A percentile compares a stretch with the other conserved stretches of the same genome.
These are phyloP conservation scores for Clarias laeviceps DNA, from an alignment of 2,797 vertebrate species.

Conservation along the genomic window DNA sequence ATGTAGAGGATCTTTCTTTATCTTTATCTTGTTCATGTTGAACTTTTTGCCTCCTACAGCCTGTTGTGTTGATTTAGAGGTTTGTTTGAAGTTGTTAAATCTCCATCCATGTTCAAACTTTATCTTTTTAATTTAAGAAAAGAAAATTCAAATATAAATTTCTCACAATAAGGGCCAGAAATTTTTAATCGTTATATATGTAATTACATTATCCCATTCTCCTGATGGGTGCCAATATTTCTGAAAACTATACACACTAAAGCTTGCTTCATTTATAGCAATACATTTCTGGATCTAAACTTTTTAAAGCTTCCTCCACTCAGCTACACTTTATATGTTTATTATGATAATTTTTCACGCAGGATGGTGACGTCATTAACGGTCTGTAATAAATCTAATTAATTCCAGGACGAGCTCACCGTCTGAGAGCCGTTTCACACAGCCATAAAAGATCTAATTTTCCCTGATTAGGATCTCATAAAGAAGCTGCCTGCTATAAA, in stretches of 20 bases:
- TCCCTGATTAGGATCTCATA: conserved; percentile 23
- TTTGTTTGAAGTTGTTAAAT: not conserved
- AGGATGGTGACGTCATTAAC: not conserved
- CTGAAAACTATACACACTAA: not conserved
- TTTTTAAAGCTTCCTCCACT: not conserved
- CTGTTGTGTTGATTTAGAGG: not conserved
- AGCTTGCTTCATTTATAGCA: not conserved
- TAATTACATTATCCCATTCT: not conserved
- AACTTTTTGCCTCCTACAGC: not conserved
- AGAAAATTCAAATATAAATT: not conserved
- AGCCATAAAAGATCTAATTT: conserved; percentile 13
- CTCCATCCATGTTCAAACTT: not conserved
- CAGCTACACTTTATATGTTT: not conserved
- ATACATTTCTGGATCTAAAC: not conserved
- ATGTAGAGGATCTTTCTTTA: not conserved
- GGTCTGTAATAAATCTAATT: not conserved
- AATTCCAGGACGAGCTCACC: not conserved
- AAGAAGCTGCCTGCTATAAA: conserved; percentile 5
- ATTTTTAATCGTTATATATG: too few relatives aligned
- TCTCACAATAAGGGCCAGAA: not conserved
- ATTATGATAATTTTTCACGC: not conserved
- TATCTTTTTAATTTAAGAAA: not conserved
- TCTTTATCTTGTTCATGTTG: not conserved
- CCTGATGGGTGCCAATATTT: not conserved
- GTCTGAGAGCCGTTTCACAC: conserved; percentile 40